Base-by-base conservation (phyloP, 2,797 vertebrate species). In the Bradypodion ventrale region DNA sequence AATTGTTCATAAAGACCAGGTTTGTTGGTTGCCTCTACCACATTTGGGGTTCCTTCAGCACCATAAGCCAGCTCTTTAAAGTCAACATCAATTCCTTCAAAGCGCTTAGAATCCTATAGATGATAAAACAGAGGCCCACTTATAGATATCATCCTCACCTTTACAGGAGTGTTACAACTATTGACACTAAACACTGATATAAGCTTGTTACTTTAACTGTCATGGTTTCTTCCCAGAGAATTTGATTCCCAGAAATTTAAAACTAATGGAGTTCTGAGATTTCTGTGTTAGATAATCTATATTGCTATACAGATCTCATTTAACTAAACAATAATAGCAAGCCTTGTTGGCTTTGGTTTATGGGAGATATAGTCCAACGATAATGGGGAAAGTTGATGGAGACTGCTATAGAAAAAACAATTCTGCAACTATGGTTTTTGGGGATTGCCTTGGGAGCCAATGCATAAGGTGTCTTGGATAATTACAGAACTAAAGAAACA, bases 1-100 rank as follows among this genome's bases (percentile, higher is more conserved):
- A 99, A 95, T 59, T 96, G 96, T 60, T 95, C 94, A 85, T 97
- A 97, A 78, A 99, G 97, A 13, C 96, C 97, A 5, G 96, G 84
- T 92, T 97, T 97, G 89, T 97, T 98, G 86, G 98, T 99, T 87
- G 97, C 97, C 93, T 98, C 97, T 80, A 99, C 91, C 0, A 99
- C 97, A 7, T 98, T 99, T 37, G 98, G 98, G 0, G 97, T 99
- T 95, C 96, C 96, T 88, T 96, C 95, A 85, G 94, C 90, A 40
- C 95, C 93, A 21, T 90, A 90, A 3, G 96, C 97, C 92, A 99
- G 92, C 73, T 97, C 97, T 95, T 97, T 99, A 94, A 99, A 99
- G 94, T 98, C 97, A 13, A 44, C 81, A 94, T 99, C 97, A 87
- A 99, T 99, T 80, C 96, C 96, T 87, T 98, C 97, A 68, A 99